Evolutionary conservation across 2,888 invertebrate species (phyloP), one percentile per base, ranked within the genome.

Genomic region (Eupithecia inturbata): DNA sequence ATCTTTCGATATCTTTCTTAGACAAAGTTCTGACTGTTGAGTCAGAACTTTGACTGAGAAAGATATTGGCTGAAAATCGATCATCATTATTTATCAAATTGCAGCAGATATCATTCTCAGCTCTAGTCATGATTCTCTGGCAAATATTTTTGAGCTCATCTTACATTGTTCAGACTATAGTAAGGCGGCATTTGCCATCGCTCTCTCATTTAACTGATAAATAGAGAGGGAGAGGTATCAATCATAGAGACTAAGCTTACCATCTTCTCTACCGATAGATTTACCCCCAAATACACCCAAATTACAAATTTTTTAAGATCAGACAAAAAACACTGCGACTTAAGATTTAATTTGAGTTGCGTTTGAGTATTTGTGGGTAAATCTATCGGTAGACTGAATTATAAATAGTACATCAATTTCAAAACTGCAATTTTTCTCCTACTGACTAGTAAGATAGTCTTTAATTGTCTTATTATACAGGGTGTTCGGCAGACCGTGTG

Each of bases 371-470:
- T 41, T 5, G 16, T 14, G 4, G 14, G 14, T 41, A 41, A n/a
- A 49, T 49, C 9, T n/a, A 49, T 49, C n/a, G n/a, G 49, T 49
- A n/a, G 67, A 72, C 70, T 70, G 67, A 72, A 28, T 39, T 72
- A n/a, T n/a, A n/a, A n/a, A n/a, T 67, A 45, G 66, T 45, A 45
- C 60, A 72, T 57, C 67, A 73, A 66, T 36, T 71, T 74, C 57
- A 68, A n/a, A 73, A 71, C 75, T 75, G 75, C 67, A 62, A 69
- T 67, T 75, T 71, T 69, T 62, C 39, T 71, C 36, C 57, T 68
- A 67, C 57, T 66, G 73, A 31, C 76, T 60, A 74, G 77, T n/a
- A n/a, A n/a, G n/a, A n/a, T 77, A 74, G 77, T 79, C 77, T 70
- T 73, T 71, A 67, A 68, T 70, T 36, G 67, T 76, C 69, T 16